Evolutionary conservation across 2,888 invertebrate genomes (phyloP).

Genomic region (Netelia melanura): DNA sequence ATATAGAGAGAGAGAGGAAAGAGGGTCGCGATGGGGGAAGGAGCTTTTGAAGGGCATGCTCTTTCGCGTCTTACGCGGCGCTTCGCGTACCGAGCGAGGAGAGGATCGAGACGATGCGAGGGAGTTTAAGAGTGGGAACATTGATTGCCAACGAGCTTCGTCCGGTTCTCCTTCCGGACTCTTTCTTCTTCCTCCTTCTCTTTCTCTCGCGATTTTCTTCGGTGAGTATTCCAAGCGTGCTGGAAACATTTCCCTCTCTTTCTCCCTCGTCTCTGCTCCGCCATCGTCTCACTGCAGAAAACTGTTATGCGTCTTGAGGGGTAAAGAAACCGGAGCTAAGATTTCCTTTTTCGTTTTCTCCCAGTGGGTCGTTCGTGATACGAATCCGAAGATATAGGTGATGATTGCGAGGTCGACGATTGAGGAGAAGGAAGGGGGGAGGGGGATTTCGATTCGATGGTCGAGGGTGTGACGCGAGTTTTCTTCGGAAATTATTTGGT

Average conservation of each 20-base stretch:
- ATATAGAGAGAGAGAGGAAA: slow-evolving; percentile 24
- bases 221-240: slow-evolving; percentile 37
- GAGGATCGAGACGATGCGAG: slow-evolving; percentile 32
- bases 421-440: background rate
- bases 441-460: background rate
- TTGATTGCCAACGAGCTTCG: slow-evolving; percentile 83
- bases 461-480: slow-evolving; percentile 23
- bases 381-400: slow-evolving; percentile 36
- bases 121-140: slow-evolving; percentile 79
- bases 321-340: slow-evolving; percentile 41
- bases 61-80: slow-evolving; percentile 24
- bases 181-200: slow-evolving; percentile 38
- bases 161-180: slow-evolving; percentile 64
- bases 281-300: slow-evolving; percentile 65
- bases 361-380: slow-evolving; percentile 50
- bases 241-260: slow-evolving; percentile 60
- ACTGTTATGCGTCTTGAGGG: slow-evolving; percentile 28
- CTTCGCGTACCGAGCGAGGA: slow-evolving; percentile 45
- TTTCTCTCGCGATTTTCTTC: slow-evolving; percentile 15
- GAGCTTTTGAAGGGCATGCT: slow-evolving; percentile 20
- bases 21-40: slow-evolving; percentile 30
- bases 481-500: slow-evolving; percentile 34
- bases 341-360: slow-evolving; percentile 44
- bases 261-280: slow-evolving; percentile 67
- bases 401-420: slow-evolving; percentile 14